Base-by-base conservation (phyloP, 1,140 invertebrate genomes). In the Drosophila pachea region DNA sequence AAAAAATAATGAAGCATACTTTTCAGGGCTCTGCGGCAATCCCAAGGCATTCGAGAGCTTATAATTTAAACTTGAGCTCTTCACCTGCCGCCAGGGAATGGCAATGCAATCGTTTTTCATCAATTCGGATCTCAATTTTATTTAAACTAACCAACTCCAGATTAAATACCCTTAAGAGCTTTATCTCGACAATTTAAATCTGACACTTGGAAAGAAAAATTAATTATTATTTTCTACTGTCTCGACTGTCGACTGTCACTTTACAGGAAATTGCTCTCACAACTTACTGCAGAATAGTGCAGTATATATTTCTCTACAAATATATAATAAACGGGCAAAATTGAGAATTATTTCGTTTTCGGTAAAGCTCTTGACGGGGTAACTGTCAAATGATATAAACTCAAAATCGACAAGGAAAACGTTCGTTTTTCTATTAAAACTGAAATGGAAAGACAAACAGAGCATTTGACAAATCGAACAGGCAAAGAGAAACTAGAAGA, bases 201-300 rank as follows among this genome's bases (percentile, higher is more conserved):
- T 59, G 48, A 48, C 60, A 68, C 62, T 81, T 66, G 45, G 58
- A 72, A 35, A 45, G 48, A 74, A 47, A 68, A 81, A 81, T 67
- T 79, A 76, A 81, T 81, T 73, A 81, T 62, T 69, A 77, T 49
- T 76, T 55, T 49, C 32, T 45, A 49, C 43, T 49, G 16, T 14
- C 14, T 16, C 36, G n/a, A 29, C 35, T 48, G 42, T 68, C 52
- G 62, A n/a, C 7, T 68, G 66, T 64, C 72, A 72, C 52, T 47
- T 60, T 33, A 32, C 31, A 38, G 35, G n/a, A 36, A 70, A 74
- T 47, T 78, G 71, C 67, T 43, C 35, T 40, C 65, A 49, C 43
- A 58, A 78, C 71, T 67, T 61, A 62, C 68, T 50, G 69, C n/a
- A 60, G 63, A 76, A 76, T 76, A 73, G 68, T 73, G 54, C 56